Evolutionary conservation across 2,113 vertebrate genomes (phyloP), one percentile per base, ranked within the genome.

Genomic region (Forbesichthys papilliferus): DNA sequence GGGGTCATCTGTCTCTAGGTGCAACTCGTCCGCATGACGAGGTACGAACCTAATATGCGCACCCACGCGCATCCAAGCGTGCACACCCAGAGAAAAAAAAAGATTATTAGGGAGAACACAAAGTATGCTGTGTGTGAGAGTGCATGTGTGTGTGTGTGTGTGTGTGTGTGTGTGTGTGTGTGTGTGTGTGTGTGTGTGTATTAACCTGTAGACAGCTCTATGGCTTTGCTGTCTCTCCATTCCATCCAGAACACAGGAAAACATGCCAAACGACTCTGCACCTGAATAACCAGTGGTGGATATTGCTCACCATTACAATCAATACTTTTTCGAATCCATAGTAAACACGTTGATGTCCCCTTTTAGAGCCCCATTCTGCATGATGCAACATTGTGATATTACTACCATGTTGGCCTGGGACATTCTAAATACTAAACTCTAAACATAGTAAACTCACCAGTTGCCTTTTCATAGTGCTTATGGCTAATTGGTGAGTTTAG

Each of bases 221-320:
- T 99, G 97, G 7, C 94, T 98, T 78, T 99, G 97, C 61, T 96
- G 95, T 75, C 93, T 84, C 87, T 98, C 96, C 85, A 96, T 94
- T 0, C 97, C 96, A 0, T 96, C 95, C 78, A 99, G 87, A 82
- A 93, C 81, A 86, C 97, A 99, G 48, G 97, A 99, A 74, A 98
- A 99, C 18, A 97, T 87, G 18, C 96, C 96, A 11, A 98, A 98
- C 18, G 95, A 95, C 54, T 96, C 96, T 0, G 96, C 96, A 84
- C 96, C 97, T 99, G 85, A 56, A 48, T 33, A 11, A 47, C 34
- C 27, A 83, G 64, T 3, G 6, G 11, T 46, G 34, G 36, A 77
- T 75, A 78, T 6, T 42, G 36, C 36, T 42, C 1, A 61, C 27
- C 27, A 27, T 49, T 56, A 69, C 1, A 36, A 11, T 66, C 59